Evolutionary conservation across 2,113 vertebrate genomes (phyloP).

Genomic region (Scytalopus superciliaris): DNA sequence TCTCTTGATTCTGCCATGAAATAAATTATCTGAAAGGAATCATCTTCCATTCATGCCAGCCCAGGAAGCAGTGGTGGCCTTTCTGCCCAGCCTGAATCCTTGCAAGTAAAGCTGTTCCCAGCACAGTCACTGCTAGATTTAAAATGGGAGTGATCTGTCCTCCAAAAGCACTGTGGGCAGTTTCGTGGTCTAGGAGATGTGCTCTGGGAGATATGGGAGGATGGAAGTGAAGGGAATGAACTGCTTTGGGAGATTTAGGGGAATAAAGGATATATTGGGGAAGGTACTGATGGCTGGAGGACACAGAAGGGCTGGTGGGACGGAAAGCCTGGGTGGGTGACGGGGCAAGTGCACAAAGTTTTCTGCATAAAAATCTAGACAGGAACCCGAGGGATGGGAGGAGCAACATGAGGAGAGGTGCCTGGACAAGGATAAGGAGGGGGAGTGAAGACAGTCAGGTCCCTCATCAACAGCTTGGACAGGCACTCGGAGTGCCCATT

Average conservation of each 20-base stretch:
- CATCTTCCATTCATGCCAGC: background rate
- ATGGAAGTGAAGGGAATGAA: background rate
- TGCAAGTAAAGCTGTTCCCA: background rate
- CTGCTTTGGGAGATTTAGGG: background rate
- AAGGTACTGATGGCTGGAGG: background rate
- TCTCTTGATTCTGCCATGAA: background rate
- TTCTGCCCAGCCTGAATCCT: background rate
- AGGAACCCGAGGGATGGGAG: too few relatives aligned
- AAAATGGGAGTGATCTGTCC: background rate
- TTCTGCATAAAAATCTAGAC: background rate
- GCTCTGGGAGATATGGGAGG: background rate
- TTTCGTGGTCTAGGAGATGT: background rate
- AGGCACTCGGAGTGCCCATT: too few relatives aligned
- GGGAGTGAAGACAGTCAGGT: too few relatives aligned
- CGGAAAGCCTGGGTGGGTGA: background rate
- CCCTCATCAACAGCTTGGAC: too few relatives aligned
- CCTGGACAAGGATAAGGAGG: too few relatives aligned
- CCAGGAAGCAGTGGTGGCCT: background rate
- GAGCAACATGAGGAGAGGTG: too few relatives aligned
- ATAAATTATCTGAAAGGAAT: background rate
- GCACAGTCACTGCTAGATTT: background rate
- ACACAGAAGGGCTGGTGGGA: background rate
- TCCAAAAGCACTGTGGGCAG: fast-evolving
- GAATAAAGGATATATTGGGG: background rate
- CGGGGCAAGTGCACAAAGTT: background rate